Evolutionary conservation across 2,888 invertebrate genomes (phyloP).

Genomic region (Habrosyne pyritoides): DNA sequence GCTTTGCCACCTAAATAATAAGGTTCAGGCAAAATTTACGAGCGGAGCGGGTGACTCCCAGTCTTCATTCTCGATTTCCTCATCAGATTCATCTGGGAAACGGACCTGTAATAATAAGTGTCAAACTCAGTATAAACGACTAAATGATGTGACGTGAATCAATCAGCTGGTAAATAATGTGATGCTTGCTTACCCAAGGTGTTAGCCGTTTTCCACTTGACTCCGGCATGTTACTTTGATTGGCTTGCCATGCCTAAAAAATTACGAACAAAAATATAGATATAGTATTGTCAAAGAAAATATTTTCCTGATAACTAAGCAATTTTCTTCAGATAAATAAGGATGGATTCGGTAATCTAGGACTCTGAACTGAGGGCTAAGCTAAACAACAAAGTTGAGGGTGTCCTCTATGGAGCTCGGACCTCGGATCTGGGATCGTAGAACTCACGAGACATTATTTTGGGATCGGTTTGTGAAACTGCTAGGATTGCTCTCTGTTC

Average conservation of each 20-base stretch:
- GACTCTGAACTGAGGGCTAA: no score
- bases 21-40: constrained; percentile 63
- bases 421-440: no score
- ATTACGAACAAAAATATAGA: constrained; percentile 8
- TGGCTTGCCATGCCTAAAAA: constrained; percentile 73
- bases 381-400: no score
- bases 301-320: no score
- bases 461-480: no score
- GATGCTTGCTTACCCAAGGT: constrained; percentile 67
- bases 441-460: no score
- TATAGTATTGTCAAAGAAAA: neutral
- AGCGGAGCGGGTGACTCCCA: constrained; percentile 70
- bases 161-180: neutral
- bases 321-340: no score
- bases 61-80: constrained; percentile 61
- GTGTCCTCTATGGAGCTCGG: no score
- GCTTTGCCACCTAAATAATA: neutral
- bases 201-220: constrained; percentile 55
- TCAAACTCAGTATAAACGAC: neutral
- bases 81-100: constrained; percentile 72
- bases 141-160: neutral
- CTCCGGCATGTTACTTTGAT: constrained; percentile 60
- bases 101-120: constrained; percentile 55
- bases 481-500: no score
- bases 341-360: no score